Evolutionary conservation across 2,888 invertebrate species (phyloP), one percentile per base, ranked within the genome.

Genomic region (Patella pellucida): DNA sequence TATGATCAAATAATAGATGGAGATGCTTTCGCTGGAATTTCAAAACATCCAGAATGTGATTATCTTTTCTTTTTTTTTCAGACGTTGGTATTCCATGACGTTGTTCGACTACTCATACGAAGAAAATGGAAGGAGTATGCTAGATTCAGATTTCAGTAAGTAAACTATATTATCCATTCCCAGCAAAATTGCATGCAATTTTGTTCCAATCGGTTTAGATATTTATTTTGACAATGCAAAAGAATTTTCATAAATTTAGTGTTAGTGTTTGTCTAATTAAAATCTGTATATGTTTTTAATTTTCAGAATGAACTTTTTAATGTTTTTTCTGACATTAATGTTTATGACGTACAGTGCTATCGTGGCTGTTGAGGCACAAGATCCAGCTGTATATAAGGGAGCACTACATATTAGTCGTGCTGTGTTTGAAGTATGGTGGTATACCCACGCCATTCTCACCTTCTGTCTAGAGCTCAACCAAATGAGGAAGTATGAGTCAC

Each of bases 121-220:
- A 78, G 83, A 23, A 88, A 88, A 75, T 88, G 88, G 88, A 87
- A 86, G 74, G 70, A 80, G 41, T 87, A 82, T 72, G 87, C 87
- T 31, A 82, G 83, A 71, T 75, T 81, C 11, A 72, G 85, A 70
- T 86, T 86, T 71, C 82, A 85, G 87, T 88, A 83, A 84, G 85
- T 76, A 15, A 0, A 16, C 31, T n/a, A 19, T n/a, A 9, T 41
- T 41, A 41, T 41, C 7, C 7, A 41, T 41, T 41, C 41, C 7
- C 41, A 41, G 41, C 41, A 41, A 41, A 41, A 9, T 9, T 41
- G 41, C 41, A 41, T 41, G 41, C 41, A 41, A 41, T 31, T 41
- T 41, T 41, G 7, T 3, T 41, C 9, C 7, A 41, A 41, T 9
- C 1, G 7, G 7, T 41, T 41, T 5, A 41, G 9, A 41, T 41